Evolutionary conservation across 2,113 vertebrate genomes (phyloP).

Genomic region (Psittacus erithacus): DNA sequence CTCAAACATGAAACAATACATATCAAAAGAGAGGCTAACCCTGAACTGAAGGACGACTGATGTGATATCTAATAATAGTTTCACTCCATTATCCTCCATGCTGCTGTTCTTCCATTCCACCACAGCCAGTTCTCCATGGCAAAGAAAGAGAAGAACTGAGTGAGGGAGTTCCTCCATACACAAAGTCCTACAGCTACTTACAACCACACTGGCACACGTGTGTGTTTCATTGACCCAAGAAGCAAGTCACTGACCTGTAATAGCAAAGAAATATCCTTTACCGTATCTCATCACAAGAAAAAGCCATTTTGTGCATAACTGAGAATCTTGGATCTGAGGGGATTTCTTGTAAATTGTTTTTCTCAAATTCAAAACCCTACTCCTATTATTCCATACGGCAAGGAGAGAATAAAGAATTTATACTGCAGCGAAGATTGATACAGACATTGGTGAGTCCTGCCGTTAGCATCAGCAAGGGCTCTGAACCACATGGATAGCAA

Average conservation of each 20-base stretch:
- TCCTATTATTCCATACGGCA: fast-evolving
- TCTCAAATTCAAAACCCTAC: not conserved
- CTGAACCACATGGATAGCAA: not conserved
- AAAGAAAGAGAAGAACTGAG: constrained; percentile 82
- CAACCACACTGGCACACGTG: constrained; percentile 76
- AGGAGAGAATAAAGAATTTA: not conserved
- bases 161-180: constrained; percentile 61
- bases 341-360: not conserved
- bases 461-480: not conserved
- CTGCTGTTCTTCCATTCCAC: constrained; percentile 83
- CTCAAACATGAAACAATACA: not conserved
- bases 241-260: constrained; percentile 85
- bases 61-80: constrained; percentile 81
- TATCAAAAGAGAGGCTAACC: constrained; percentile 73
- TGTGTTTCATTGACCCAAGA: constrained; percentile 33
- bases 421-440: not conserved
- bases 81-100: constrained; percentile 77
- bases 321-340: not conserved
- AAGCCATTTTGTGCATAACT: not conserved
- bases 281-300: not conserved
- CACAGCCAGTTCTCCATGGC: constrained; percentile 93
- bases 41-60: constrained; percentile 83
- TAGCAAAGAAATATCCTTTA: not conserved
- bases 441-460: not conserved
- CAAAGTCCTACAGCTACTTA: constrained; percentile 73